Conservation (phyloP, 2,888 invertebrate genomes). For the Lithosia quadra region DNA sequence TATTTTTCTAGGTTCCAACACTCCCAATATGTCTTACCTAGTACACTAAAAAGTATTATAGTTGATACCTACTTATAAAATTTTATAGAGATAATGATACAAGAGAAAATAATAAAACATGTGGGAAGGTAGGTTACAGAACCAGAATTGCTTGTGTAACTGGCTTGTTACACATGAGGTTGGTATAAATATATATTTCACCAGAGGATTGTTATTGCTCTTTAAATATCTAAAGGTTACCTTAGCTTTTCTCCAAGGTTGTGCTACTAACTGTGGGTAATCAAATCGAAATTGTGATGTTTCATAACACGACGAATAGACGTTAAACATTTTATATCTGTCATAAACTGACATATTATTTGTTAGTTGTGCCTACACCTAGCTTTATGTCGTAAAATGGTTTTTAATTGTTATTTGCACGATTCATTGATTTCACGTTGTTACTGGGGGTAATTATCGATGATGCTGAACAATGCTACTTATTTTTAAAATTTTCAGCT, state of each 20-base stretch:
- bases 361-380: slow-evolving; percentile 18
- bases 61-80: slow-evolving; percentile 21
- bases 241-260: slow-evolving; percentile 36
- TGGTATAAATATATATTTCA: slow-evolving; percentile 9
- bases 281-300: slow-evolving; percentile 29
- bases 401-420: slow-evolving; percentile 33
- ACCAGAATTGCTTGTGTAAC: slow-evolving; percentile 28
- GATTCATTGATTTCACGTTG: slow-evolving; percentile 20
- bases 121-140: slow-evolving; percentile 13
- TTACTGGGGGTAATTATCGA: not conserved
- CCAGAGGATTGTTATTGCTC: slow-evolving; percentile 28
- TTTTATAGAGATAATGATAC: slow-evolving; percentile 20
- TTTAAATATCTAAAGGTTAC: slow-evolving; percentile 45
- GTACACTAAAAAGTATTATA: slow-evolving; percentile 23
- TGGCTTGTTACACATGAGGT: slow-evolving; percentile 20
- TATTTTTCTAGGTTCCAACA: no score
- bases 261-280: slow-evolving; percentile 33
- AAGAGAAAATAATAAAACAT: slow-evolving; percentile 36
- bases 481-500: no score
- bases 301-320: slow-evolving; percentile 19
- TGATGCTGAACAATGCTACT: no score
- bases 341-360: slow-evolving; percentile 22
- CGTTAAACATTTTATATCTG: slow-evolving; percentile 24
- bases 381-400: slow-evolving; percentile 15
- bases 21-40: no score